A percentile compares a stretch with the other conserved stretches of the same genome.
phyloP scores from a whole-genome alignment of 2,797 vertebrate genomes.

The Sparus aurata region DNA sequence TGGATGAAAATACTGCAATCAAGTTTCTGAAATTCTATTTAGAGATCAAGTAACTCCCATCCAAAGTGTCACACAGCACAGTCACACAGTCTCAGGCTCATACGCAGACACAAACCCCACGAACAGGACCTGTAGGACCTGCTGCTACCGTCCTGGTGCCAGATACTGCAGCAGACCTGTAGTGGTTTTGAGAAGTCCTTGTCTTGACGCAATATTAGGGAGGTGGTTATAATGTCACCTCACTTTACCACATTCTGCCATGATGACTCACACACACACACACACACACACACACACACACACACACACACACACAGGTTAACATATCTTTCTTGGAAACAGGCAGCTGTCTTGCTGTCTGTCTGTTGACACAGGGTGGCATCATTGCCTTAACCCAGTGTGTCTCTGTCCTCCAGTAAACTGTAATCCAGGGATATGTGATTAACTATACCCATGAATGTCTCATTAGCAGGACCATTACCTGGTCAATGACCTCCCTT shows the following conservation, averaged over 20 bases:
- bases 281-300: neutral
- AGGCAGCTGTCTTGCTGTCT: slow-evolving; percentile 34
- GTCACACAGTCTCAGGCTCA: too few relatives aligned
- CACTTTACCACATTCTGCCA: too few relatives aligned
- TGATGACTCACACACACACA: too few relatives aligned
- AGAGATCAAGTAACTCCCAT: neutral
- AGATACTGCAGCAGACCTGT: too few relatives aligned
- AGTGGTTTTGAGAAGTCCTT: too few relatives aligned
- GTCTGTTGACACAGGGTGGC: slow-evolving; percentile 42
- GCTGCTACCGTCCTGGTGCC: too few relatives aligned
- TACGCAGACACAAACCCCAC: too few relatives aligned
- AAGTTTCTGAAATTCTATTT: neutral
- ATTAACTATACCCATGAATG: slow-evolving; percentile 59
- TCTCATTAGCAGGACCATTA: slow-evolving; percentile 70
- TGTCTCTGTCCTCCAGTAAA: neutral
- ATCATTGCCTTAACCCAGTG: slow-evolving; percentile 26
- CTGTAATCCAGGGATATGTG: slow-evolving; percentile 15
- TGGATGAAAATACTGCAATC: neutral
- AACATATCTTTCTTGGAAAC: neutral
- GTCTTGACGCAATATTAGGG: too few relatives aligned
- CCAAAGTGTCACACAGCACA: too few relatives aligned
- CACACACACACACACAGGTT: neutral
- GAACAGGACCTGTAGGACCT: too few relatives aligned
- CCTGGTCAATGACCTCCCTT: slow-evolving; percentile 68
- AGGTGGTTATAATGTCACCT: too few relatives aligned